Percentiles rank a stretch among this genome's conserved stretches.
Evolutionary conservation across 1,140 invertebrate species (phyloP).

Genomic region (Zophobas morio): DNA sequence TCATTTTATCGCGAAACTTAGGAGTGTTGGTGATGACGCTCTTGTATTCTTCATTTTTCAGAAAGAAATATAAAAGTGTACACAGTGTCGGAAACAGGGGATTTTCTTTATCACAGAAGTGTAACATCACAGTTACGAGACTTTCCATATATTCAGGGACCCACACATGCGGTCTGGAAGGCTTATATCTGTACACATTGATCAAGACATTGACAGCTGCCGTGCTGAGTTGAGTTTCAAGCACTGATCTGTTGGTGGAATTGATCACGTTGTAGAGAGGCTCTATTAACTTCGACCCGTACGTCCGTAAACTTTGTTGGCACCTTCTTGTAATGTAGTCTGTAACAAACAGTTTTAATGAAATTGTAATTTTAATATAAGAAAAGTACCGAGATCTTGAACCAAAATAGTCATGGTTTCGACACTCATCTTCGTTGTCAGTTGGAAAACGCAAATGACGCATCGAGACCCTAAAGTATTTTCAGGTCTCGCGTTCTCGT

Average conservation of each 20-base stretch:
- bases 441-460: conserved; percentile 68
- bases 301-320: conserved; percentile 67
- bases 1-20: conserved; percentile 56
- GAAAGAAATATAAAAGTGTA: conserved; percentile 77
- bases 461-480: conserved; percentile 65
- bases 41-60: conserved; percentile 61
- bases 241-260: conserved; percentile 70
- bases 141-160: conserved; percentile 64
- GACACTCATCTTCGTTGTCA: conserved; percentile 66
- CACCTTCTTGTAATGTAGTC: conserved; percentile 71
- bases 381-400: conserved; percentile 63
- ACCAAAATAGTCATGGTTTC: conserved; percentile 68
- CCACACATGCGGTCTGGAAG: conserved; percentile 58
- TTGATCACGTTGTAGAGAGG: conserved; percentile 69
- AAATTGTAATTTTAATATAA: conserved; percentile 36
- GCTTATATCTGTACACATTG: conserved; percentile 69
- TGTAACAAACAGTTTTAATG: conserved; percentile 62
- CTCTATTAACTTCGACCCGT: conserved; percentile 65
- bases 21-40: conserved; percentile 56
- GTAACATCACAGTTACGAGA: conserved; percentile 71
- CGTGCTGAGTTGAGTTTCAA: conserved; percentile 70
- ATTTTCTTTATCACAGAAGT: conserved; percentile 76
- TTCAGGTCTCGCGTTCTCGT: conserved; percentile 67
- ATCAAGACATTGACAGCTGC: conserved; percentile 69
- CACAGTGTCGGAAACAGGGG: conserved; percentile 74